Conservation (phyloP, 2,113 vertebrate genomes). For the Esox niger region DNA sequence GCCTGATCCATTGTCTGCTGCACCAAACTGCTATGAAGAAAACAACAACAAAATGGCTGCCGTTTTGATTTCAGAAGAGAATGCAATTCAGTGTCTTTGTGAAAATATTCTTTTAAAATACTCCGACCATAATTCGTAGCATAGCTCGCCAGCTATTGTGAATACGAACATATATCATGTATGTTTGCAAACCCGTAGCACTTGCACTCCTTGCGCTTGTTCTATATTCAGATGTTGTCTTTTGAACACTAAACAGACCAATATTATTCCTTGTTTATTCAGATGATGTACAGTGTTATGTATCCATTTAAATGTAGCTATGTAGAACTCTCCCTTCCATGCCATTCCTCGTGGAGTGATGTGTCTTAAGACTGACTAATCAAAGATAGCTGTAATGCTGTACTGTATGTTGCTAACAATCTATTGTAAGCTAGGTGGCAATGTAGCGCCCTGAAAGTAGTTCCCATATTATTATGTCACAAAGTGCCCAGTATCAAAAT, state of each 20-base stretch:
- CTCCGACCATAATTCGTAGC: constrained; percentile 28
- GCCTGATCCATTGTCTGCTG: background rate
- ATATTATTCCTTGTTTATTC: constrained; percentile 15
- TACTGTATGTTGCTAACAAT: constrained; percentile 6
- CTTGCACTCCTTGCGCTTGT: constrained; percentile 13
- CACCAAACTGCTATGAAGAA: background rate
- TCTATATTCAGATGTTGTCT: constrained; percentile 44
- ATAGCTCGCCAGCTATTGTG: constrained; percentile 13
- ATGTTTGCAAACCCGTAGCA: constrained; percentile 26
- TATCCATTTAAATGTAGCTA: constrained; percentile 33
- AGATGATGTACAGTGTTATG: constrained; percentile 24
- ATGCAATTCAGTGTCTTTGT: constrained; percentile 6
- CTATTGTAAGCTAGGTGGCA: constrained; percentile 23
- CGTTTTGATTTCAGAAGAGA: constrained; percentile 22
- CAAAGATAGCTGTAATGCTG: constrained; percentile 29
- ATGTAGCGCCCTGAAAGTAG: constrained; percentile 52
- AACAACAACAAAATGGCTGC: constrained; percentile 21
- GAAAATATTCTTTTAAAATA: constrained; percentile 24
- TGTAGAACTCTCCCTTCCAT: constrained; percentile 29
- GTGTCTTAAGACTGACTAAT: constrained; percentile 26
- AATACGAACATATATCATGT: constrained; percentile 18
- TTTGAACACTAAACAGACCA: constrained; percentile 24
- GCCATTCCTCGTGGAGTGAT: constrained; percentile 21
- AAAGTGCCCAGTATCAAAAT: constrained; percentile 69
- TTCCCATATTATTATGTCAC: constrained; percentile 60